These are phyloP conservation scores for Pollenia amentaria DNA, from an alignment of 2,888 invertebrate genomes.

Conservation along the genomic window DNA sequence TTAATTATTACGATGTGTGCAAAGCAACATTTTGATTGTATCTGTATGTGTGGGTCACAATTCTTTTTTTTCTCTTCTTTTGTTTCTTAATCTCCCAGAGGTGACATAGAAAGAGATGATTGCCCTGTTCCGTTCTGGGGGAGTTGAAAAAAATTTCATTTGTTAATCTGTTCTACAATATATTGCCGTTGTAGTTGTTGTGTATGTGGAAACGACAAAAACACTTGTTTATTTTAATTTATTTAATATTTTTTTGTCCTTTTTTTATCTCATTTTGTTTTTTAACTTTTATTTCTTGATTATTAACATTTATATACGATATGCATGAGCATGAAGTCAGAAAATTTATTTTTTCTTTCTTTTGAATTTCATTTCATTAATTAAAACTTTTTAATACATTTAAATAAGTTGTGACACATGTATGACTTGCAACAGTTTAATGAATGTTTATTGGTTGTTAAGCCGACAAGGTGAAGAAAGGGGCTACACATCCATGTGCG, in stretches of 20 bases:
- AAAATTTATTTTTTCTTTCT: background rate
- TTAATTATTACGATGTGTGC: conserved; percentile 27
- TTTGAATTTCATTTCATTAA: conserved; percentile 47
- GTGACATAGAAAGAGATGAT: conserved; percentile 54
- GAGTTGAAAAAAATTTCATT: background rate
- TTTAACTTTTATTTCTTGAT: background rate
- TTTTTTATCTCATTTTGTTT: conserved; percentile 23
- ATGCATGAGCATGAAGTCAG: conserved; percentile 43
- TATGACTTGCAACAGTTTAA: background rate
- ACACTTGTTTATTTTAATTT: conserved; percentile 54
- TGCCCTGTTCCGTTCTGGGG: conserved; percentile 28
- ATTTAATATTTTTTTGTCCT: conserved; percentile 13
- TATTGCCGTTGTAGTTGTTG: conserved; percentile 34
- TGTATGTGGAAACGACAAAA: conserved; percentile 22
- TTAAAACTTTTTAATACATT: conserved; percentile 50
- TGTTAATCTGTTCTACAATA: conserved; percentile 19
- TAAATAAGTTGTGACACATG: conserved; percentile 8
- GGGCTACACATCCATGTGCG: background rate
- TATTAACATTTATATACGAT: conserved; percentile 28
- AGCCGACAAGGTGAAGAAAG: background rate
- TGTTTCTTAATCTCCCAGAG: conserved; percentile 34
- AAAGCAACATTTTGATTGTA: background rate
- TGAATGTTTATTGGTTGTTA: conserved; percentile 1
- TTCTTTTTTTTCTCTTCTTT: conserved; percentile 2
- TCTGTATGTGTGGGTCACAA: background rate